Evolutionary conservation across 1,140 invertebrate genomes (phyloP).

Genomic region (Vanessa tameamea): DNA sequence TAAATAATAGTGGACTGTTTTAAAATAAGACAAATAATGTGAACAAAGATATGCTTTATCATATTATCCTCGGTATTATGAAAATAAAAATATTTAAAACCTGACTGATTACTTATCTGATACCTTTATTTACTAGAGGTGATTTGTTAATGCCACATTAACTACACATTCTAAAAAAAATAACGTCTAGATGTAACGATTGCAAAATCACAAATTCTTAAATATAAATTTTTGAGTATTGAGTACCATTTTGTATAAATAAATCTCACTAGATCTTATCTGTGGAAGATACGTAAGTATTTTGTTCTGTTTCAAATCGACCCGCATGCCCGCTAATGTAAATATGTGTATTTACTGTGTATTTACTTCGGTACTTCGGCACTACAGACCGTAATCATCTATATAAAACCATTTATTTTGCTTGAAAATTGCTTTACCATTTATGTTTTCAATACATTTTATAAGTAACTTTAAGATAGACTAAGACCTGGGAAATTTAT

Average conservation of each 20-base stretch:
- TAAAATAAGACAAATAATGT: background rate
- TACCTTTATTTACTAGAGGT: too few relatives aligned
- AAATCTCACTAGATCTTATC: background rate
- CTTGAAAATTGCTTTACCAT: background rate
- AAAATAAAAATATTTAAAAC: too few relatives aligned
- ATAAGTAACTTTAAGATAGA: background rate
- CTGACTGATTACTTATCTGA: too few relatives aligned
- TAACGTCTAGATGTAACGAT: too few relatives aligned
- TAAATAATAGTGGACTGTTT: background rate
- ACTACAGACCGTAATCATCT: background rate
- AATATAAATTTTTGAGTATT: too few relatives aligned
- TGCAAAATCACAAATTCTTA: too few relatives aligned
- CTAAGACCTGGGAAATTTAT: background rate
- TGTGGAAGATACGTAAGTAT: background rate
- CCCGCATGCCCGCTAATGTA: slow-evolving; percentile 4
- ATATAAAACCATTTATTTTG: too few relatives aligned
- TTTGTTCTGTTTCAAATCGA: slow-evolving; percentile 6
- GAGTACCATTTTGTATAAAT: background rate
- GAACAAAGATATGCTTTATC: background rate
- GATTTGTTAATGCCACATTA: too few relatives aligned
- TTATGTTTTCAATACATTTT: background rate
- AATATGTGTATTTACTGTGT: background rate
- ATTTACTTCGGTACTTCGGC: background rate
- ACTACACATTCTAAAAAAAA: too few relatives aligned
- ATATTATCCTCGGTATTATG: too few relatives aligned